Evolutionary conservation across 2,113 vertebrate species (phyloP), one percentile per base, ranked within the genome.

Genomic region (Nestor notabilis): DNA sequence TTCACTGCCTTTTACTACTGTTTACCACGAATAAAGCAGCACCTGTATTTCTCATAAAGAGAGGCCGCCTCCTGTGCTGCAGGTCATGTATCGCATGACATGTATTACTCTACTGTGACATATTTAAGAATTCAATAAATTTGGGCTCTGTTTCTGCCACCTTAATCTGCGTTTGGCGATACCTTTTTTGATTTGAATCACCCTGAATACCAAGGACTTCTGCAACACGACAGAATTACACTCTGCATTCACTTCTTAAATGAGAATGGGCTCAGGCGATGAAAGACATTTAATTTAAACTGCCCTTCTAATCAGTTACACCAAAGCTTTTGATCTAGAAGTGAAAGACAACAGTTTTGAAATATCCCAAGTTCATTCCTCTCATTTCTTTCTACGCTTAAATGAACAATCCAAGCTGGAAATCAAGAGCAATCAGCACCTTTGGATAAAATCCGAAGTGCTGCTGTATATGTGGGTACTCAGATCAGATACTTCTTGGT

Each of bases 301-400:
- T 81, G 61, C 77, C 55, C 41, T 78, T 82, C 61, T 79, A 52
- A 89, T 79, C 76, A 90, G 39, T 75, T 41, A 92, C 80, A 92
- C 24, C 44, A 87, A 81, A 90, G 77, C 83, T 94, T 90, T 91
- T 65, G 61, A 92, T 92, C 89, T 87, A 56, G n/a, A 93, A 81
- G 50, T 65, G 74, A 84, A 77, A 89, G 71, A 74, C 79, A 83
- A 92, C 53, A 80, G 65, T 75, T 93, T n/a, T 31, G 44, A 87
- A 90, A 90, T 35, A 69, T 66, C 47, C 52, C 19, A 81, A 53
- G 46, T 85, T 85, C 24, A 77, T 44, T 76, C 29, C n/a, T 80
- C 28, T 84, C 8, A 2, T 83, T 90, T 83, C 71, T 86, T 88
- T 88, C 35, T 83, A 81, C 13, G 76, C 60, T 78, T 55, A 86